These are phyloP conservation scores for Sminthopsis crassicaudata DNA, from an alignment of 2,113 vertebrate species.

Conservation along the genomic window DNA sequence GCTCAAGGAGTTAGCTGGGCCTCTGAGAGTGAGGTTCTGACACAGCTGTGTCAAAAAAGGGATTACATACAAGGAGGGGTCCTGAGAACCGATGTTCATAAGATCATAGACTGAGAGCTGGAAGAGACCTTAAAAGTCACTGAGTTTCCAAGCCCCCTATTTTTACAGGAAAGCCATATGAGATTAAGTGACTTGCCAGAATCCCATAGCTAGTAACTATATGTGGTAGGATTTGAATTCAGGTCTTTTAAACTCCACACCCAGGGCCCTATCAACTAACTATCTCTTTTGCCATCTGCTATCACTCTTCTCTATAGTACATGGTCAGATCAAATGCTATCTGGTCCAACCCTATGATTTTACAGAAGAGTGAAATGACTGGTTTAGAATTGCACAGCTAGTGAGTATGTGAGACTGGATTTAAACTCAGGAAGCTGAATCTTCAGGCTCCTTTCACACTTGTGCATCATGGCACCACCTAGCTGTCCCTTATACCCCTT, in stretches of 20 bases:
- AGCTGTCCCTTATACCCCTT: neutral
- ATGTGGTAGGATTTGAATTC: neutral
- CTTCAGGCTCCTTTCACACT: rapidly evolving
- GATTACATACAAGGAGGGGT: neutral
- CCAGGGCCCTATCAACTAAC: neutral
- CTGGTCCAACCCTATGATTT: constrained; percentile 13
- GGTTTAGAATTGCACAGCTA: constrained; percentile 15
- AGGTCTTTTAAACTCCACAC: neutral
- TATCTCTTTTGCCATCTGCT: neutral
- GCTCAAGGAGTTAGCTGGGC: neutral
- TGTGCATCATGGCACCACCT: neutral
- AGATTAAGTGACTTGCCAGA: neutral
- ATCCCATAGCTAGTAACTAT: neutral
- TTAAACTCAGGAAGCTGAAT: neutral
- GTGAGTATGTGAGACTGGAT: neutral
- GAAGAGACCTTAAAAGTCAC: neutral
- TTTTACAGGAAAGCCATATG: neutral
- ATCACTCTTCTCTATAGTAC: neutral
- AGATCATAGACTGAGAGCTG: neutral
- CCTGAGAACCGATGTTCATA: rapidly evolving
- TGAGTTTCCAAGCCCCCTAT: neutral
- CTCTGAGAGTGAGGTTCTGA: neutral
- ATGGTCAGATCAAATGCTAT: neutral
- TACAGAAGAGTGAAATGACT: constrained; percentile 25
- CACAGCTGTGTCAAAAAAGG: neutral